Conservation (phyloP, 1,140 invertebrate species). For the Heliconius congener region DNA sequence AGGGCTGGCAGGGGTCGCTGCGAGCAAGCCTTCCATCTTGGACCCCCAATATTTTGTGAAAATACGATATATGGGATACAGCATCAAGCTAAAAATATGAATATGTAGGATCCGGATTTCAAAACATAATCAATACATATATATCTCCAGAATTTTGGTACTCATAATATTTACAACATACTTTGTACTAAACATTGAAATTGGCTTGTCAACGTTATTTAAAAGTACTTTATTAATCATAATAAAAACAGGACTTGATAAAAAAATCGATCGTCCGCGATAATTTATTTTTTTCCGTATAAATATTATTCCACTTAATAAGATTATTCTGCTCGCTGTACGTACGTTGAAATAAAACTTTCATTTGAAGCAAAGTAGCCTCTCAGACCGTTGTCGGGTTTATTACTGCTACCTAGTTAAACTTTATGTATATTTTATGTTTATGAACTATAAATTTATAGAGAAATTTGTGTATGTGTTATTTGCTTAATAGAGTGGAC, state of each 20-base stretch:
- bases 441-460: background rate
- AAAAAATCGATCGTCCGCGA: background rate
- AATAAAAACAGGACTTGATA: background rate
- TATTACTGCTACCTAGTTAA: slow-evolving; percentile 4
- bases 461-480: background rate
- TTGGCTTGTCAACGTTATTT: background rate
- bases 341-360: background rate
- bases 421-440: slow-evolving; percentile 13
- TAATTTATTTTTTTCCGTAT: background rate
- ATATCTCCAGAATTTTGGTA: no score
- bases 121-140: no score
- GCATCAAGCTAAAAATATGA: no score
- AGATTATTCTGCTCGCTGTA: background rate
- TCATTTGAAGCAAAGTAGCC: background rate
- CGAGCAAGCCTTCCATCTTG: no score
- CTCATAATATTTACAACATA: no score
- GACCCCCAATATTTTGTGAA: no score
- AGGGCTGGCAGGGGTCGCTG: no score
- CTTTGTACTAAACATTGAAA: no score
- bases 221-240: background rate
- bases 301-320: background rate
- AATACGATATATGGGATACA: no score
- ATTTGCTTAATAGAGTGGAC: background rate
- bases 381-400: background rate
- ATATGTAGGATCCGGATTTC: no score